These are phyloP conservation scores for Drosophila sordidula DNA, from an alignment of 2,888 invertebrate species.

Conservation along the genomic window DNA sequence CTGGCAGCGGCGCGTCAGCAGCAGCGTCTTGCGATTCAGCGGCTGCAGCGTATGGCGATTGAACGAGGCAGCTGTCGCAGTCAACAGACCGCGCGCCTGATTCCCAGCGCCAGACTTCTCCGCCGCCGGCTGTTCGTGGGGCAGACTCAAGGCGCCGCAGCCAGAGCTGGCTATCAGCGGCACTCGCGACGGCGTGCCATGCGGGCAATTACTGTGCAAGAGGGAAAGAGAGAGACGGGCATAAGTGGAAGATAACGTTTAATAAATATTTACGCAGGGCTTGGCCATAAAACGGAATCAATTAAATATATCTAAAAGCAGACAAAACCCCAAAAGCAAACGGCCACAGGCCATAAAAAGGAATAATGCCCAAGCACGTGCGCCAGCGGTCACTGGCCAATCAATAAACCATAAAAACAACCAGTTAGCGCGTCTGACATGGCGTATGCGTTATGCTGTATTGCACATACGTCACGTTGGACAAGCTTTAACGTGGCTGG, in stretches of 20 bases:
- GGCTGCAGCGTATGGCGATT: constrained; percentile 79
- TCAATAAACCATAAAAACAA: constrained; percentile 66
- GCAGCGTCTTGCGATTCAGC: constrained; percentile 64
- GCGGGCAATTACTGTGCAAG: constrained; percentile 84
- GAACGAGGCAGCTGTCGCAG: constrained; percentile 76
- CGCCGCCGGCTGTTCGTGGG: constrained; percentile 42
- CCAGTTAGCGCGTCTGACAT: constrained; percentile 24
- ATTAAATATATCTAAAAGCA: constrained; percentile 48
- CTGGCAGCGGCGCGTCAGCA: constrained; percentile 68
- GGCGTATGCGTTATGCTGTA: constrained; percentile 44
- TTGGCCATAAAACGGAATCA: constrained; percentile 65
- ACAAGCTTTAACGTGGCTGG: constrained; percentile 11
- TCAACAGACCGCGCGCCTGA: constrained; percentile 66
- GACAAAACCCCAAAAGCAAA: constrained; percentile 24
- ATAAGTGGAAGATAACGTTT: constrained; percentile 31
- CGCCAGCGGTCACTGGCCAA: constrained; percentile 44
- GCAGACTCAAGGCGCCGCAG: constrained; percentile 34
- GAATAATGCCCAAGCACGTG: constrained; percentile 32
- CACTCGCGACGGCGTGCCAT: constrained; percentile 91
- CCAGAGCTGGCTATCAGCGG: constrained; percentile 88
- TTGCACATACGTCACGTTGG: constrained; percentile 17
- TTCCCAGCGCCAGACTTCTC: constrained; percentile 37
- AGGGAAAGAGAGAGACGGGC: constrained; percentile 19
- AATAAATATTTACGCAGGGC: constrained; percentile 64
- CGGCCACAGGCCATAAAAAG: constrained; percentile 25